A percentile compares a stretch with the other conserved stretches of the same genome.
Evolutionary conservation across 2,888 invertebrate genomes (phyloP).

Genomic region (Autographa pulchrina): DNA sequence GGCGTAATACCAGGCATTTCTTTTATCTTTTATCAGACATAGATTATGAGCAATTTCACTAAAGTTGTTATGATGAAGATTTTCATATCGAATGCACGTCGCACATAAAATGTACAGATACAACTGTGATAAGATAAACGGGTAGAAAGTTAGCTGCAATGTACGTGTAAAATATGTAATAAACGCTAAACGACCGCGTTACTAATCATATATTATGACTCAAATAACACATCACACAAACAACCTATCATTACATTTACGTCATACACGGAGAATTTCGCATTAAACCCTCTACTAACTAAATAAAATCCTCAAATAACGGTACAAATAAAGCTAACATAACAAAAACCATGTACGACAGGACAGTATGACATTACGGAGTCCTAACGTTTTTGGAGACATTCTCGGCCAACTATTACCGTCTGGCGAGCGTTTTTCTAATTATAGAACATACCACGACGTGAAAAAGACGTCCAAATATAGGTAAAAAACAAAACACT

Average conservation of each 20-base stretch:
- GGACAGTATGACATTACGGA: conserved; percentile 66
- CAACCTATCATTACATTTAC: conserved; percentile 61
- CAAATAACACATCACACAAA: conserved; percentile 62
- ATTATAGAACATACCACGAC: conserved; percentile 87
- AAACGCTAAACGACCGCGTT: conserved; percentile 50
- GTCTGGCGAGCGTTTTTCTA: conserved; percentile 84
- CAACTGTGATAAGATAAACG: conserved; percentile 65
- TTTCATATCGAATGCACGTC: conserved; percentile 55
- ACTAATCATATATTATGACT: conserved; percentile 66
- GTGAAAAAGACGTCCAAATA: conserved; percentile 85
- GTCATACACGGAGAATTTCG: conserved; percentile 60
- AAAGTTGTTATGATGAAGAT: conserved; percentile 49
- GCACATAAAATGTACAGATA: conserved; percentile 55
- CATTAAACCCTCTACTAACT: conserved; percentile 41
- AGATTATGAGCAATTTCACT: conserved; percentile 54
- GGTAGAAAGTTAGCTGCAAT: conserved; percentile 60
- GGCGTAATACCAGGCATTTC: conserved; percentile 48
- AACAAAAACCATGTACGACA: conserved; percentile 62
- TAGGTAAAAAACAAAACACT: conserved; percentile 87
- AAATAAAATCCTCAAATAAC: conserved; percentile 53
- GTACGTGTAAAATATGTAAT: conserved; percentile 48
- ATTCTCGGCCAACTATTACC: conserved; percentile 78
- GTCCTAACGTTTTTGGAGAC: conserved; percentile 71
- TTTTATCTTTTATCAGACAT: conserved; percentile 51
- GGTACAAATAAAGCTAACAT: conserved; percentile 54